phyloP scores from a whole-genome alignment of 2,797 vertebrate genomes.

The Anguilla anguilla region DNA sequence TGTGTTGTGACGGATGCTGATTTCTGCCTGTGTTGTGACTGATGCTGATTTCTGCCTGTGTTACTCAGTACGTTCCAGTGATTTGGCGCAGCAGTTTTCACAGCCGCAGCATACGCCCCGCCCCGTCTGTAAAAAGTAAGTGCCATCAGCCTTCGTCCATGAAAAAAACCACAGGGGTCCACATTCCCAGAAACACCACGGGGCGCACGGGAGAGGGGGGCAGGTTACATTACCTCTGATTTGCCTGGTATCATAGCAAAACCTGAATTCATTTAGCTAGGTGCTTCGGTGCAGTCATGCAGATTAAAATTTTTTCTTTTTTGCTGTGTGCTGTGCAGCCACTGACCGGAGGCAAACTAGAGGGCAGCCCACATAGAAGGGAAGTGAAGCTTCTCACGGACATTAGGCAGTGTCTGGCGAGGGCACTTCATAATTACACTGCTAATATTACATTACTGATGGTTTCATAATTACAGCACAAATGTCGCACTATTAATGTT shows the following conservation, averaged over 20 bases:
- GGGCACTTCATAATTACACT: background rate
- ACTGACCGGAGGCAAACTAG: background rate
- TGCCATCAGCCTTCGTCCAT: constrained; percentile 53
- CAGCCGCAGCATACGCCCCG: constrained; percentile 74
- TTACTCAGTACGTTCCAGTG: constrained; percentile 69
- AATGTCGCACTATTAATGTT: background rate
- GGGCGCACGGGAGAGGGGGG: background rate
- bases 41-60: constrained; percentile 25
- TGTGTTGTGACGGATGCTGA: constrained; percentile 6
- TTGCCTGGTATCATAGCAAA: background rate
- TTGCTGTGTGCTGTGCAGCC: background rate
- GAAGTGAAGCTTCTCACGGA: background rate
- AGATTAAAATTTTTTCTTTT: background rate
- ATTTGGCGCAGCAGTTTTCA: constrained; percentile 72
- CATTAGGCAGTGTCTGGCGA: background rate
- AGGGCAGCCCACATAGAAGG: background rate
- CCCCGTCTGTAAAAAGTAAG: constrained; percentile 78
- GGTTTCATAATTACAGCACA: background rate
- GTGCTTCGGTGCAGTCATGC: background rate
- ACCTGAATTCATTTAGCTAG: background rate
- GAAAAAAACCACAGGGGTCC: constrained; percentile 52
- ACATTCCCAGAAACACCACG: background rate
- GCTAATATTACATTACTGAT: background rate
- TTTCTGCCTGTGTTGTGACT: background rate
- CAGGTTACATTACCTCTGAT: background rate